Evolutionary conservation across 2,797 vertebrate genomes (phyloP), one percentile per base, ranked within the genome.

Genomic region (Takifugu rubripes): DNA sequence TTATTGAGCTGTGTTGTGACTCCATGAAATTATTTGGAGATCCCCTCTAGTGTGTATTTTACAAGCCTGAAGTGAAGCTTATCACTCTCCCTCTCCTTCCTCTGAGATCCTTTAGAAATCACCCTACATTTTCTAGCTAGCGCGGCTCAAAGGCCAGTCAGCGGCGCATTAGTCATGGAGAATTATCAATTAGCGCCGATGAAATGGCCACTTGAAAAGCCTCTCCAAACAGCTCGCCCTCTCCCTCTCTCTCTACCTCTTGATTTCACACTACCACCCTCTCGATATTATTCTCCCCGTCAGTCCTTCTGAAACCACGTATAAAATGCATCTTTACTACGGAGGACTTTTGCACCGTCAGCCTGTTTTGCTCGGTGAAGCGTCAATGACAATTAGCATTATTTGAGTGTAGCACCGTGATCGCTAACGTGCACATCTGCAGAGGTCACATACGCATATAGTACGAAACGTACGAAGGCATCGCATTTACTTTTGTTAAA

Each of bases 161-260:
- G 75, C 63, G 48, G 74, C 58, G 55, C 44, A 74, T 88, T 84
- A 89, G 83, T 86, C 82, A 85, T 54, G 72, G 78, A 75, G 79
- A 76, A 87, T 88, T 89, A 88, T 86, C 85, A 89, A 89, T 89
- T 90, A 89, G 81, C 78, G 74, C 74, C 83, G 82, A 81, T 87
- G 83, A 88, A 88, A 87, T 87, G 83, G 79, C 78, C 82, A 84
- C 79, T 88, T 87, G 76, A 90, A 86, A 82, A 72, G 78, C 78
- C 77, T 80, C 84, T 87, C 79, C 65, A 80, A 86, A 80, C 56
- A 80, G 66, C 78, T 81, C 59, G 55, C 61, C 63, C 68, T 74
- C 80, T 75, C 68, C 48, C 70, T 70, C 60, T 8, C 49, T 69
- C 70, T 48, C 68, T 79, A 74, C 64, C 78, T 76, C 70, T 81